Base-by-base conservation (phyloP, 1,140 invertebrate genomes). In the Aphidius ervi region DNA sequence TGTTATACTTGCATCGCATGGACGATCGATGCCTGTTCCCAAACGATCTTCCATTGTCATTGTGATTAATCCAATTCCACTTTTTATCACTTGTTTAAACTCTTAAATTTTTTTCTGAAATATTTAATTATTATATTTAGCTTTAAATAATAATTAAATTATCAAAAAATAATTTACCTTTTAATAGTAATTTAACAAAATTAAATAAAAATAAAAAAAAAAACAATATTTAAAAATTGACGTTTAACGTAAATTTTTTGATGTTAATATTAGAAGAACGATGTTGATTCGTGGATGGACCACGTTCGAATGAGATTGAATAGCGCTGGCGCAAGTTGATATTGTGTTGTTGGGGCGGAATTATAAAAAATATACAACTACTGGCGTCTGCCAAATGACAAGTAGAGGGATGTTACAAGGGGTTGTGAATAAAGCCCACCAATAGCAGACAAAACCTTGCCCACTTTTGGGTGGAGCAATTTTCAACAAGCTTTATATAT, bases 41-140 rank as follows among this genome's bases (percentile, higher is more conserved):
- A 75, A 72, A 58, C 76, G 77, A 75, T 80, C 78, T 78, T 79
- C 78, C 78, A 80, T 80, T 74, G 78, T 80, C 78, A 80, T 80
- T 65, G 60, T 62, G 55, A 57, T 31, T 43, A 48, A 43, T 9
- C 31, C 48, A 52, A 48, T 42, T 56, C 39, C 8, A n/a, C 8
- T 23, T 45, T 58, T 59, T 53, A 43, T 57, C 56, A 31, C 46
- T 20, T 16, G 16, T 16, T 16, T 16, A 16, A 16, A 16, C 16
- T 16, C 16, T 16, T 16, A 16, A 16, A 0, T 16, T 16, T 16
- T 62, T 50, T 6, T 20, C 41, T 57, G 47, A 16, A 54, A 16
- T 16, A 16, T 16, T 16, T 16, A 16, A 16, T 16, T n/a, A n/a
- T 16, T 16, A 16, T 16, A 16, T 16, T 55, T 53, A 10, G 40